Base-by-base conservation (phyloP, 2,113 vertebrate genomes). In the Anas platyrhynchos region DNA sequence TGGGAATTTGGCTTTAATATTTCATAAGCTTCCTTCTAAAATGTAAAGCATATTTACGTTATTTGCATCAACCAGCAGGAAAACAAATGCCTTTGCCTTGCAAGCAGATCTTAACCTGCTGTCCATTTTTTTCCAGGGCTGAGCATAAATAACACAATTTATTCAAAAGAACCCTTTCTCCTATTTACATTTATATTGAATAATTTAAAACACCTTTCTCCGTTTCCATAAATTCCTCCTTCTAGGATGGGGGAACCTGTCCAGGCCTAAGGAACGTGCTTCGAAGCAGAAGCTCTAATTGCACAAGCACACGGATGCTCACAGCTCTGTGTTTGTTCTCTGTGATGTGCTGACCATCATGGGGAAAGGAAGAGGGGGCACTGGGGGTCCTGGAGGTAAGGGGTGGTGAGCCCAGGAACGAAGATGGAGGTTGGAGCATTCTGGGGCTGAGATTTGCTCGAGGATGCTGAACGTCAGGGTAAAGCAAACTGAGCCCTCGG, bases 111-210 rank as follows among this genome's bases (percentile, higher is more conserved):
- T 96, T 82, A 94, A 95, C 96, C 77, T 68, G 85, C 88, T 97
- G 80, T 94, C 96, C 73, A 5, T 85, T 91, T 97, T 86, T 97
- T 97, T 94, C 52, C 88, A 83, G 91, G 89, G 86, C 20, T 69
- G 86, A 94, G 93, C 96, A 97, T 96, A 97, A 96, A 97, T 96
- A 87, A 87, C 95, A 95, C 93, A 95, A 93, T 98, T 97, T 98
- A 98, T 98, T 97, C 97, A 85, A 95, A 97, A 92, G 88, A 95
- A 96, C 68, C 79, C 93, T 95, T 95, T 95, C 86, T 91, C 93
- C 84, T 97, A 98, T 98, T 98, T 98, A 98, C 97, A 98, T 98
- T 98, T 98, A 98, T 98, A 98, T 98, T 98, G 97, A 98, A 98
- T 98, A 98, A 98, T 98, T 98, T 98, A 98, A 97, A 98, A 90